Base-by-base conservation (phyloP, 2,888 invertebrate genomes). In the Tetheella fluctuosa region DNA sequence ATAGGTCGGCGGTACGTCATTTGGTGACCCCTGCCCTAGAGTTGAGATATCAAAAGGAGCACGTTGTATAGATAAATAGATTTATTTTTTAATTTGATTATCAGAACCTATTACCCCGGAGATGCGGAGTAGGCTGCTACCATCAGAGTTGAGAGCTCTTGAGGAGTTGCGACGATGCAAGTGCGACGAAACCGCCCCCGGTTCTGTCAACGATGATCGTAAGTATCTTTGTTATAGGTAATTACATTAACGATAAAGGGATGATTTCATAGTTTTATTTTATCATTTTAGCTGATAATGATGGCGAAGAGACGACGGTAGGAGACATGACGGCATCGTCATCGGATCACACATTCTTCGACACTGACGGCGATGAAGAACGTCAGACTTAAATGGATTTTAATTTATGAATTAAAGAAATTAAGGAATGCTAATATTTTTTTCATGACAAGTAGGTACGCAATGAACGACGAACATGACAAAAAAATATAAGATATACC, bases 151-250 rank as follows among this genome's bases (percentile, higher is more conserved):
- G 52, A 68, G 91, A 0, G 52, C 64, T 2, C 64, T 89, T 17
- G 89, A 91, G 48, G 87, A 88, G 6, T 55, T 89, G 76, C 63
- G 76, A 13, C 76, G 80, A 0, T 92, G 92, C 83, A 92, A 91
- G 59, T 92, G 92, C 42, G 91, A 91, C 67, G 58, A 73, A 3
- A 63, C 76, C 0, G 39, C 76, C 0, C 61, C 72, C 23, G 64
- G 61, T 57, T 62, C 65, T 10, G 59, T 55, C 52, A 25, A 12
- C 42, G n/a, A 30, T 12, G 57, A 61, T 61, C 56, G 17, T 17
- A 53, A 39, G 39, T 13, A 39, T n/a, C 37, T 37, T 15, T 37
- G 2, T 37, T 37, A 34, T 52, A 23, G 10, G n/a, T 23, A 5
- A 8, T 48, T 8, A 17, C 48, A 7, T 48, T 20, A 48, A 17